Conservation (phyloP, 2,113 vertebrate genomes). For the Setophaga kirtlandii region DNA sequence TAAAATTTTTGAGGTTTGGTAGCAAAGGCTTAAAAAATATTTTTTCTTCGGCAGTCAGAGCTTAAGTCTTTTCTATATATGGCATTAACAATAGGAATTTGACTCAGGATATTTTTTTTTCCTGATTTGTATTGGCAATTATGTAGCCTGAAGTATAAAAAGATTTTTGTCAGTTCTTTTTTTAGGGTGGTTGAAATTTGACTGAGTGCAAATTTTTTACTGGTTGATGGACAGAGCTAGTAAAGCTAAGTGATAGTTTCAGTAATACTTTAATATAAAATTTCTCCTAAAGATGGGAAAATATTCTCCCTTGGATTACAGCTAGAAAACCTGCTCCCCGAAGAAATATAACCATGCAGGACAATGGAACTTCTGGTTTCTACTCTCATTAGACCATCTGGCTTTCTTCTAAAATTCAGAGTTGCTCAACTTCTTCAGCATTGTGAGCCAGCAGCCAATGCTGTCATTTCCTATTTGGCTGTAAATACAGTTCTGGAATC, state of each 20-base stretch:
- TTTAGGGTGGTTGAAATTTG: not conserved
- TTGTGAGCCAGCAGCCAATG: slow-evolving; percentile 21
- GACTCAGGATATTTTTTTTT: not conserved
- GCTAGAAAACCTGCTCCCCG: not conserved
- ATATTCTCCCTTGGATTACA: not conserved
- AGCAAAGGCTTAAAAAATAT: not conserved
- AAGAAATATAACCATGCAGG: not conserved
- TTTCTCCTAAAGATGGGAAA: not conserved
- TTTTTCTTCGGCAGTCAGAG: not conserved
- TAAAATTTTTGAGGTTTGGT: not conserved
- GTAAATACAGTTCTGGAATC: slow-evolving; percentile 44
- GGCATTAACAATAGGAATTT: not conserved
- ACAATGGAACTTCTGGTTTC: not conserved
- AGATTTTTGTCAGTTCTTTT: not conserved
- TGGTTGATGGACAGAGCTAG: not conserved
- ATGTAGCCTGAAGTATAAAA: not conserved
- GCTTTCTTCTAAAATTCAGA: slow-evolving; percentile 40
- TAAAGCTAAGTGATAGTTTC: not conserved
- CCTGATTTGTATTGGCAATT: not conserved
- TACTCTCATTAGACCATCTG: slow-evolving; percentile 7
- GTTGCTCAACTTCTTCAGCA: slow-evolving; percentile 41
- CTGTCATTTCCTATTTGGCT: slow-evolving; percentile 64
- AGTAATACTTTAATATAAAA: not conserved
- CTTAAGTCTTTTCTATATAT: not conserved
- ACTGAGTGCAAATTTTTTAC: not conserved